phyloP scores from a whole-genome alignment of 2,888 invertebrate species.

The Cheilosia variabilis region DNA sequence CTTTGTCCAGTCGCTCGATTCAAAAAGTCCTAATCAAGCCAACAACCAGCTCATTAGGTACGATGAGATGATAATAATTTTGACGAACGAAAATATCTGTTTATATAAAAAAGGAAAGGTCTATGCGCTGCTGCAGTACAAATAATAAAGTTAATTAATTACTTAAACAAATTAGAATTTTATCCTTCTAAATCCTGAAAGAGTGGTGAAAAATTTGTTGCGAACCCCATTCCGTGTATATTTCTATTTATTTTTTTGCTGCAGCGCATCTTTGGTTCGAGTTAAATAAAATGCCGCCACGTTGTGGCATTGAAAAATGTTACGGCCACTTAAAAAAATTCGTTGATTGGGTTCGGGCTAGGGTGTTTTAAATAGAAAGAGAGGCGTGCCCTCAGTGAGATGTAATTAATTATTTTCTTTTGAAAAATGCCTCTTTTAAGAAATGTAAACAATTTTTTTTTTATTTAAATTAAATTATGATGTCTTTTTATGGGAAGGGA shows the following conservation, averaged over 20 bases:
- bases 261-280: not conserved
- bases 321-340: constrained; percentile 10
- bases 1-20: constrained; percentile 29
- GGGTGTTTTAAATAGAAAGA: constrained; percentile 41
- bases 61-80: constrained; percentile 31
- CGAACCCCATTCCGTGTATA: not conserved
- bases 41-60: constrained; percentile 65
- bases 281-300: constrained; percentile 22
- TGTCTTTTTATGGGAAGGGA: not conserved
- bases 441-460: not conserved
- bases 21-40: constrained; percentile 61
- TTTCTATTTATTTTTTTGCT: constrained; percentile 1
- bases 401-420: constrained; percentile 42
- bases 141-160: constrained; percentile 70
- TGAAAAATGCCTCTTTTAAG: constrained; percentile 3
- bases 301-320: constrained; percentile 24
- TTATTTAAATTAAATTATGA: constrained; percentile 11
- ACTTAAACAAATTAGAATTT: constrained; percentile 64
- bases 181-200: constrained; percentile 14
- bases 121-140: constrained; percentile 47
- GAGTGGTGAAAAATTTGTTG: not conserved
- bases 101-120: constrained; percentile 12
- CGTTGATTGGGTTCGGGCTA: constrained; percentile 10
- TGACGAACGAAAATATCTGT: not conserved
- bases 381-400: constrained; percentile 2